Base-by-base conservation (phyloP, 2,888 invertebrate species). In the Phymatocera aterrima region DNA sequence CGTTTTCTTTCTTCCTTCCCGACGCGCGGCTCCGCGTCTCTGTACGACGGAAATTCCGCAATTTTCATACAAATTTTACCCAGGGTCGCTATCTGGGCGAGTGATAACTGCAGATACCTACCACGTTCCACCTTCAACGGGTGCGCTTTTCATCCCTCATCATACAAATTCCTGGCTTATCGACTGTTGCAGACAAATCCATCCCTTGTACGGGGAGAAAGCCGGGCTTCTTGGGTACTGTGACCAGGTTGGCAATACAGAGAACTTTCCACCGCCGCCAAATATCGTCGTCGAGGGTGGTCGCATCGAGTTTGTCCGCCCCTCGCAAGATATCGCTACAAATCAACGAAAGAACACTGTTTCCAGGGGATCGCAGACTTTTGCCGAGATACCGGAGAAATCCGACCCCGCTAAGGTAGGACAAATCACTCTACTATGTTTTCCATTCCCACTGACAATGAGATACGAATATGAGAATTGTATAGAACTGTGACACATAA, bases 261-360 rank as follows among this genome's bases (percentile, higher is more conserved):
- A 89, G 70, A 89, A 86, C 84, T 90, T 89, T 81, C 89, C 91
- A 79, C 90, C 90, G 75, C 88, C 91, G 79, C 91, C 92, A 43
- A 92, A 92, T 83, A 91, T 92, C 83, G 91, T 91, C 80, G 92
- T 92, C 77, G 91, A 91, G 87, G 91, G 91, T 82, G 92, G 92
- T 15, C 88, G 92, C 82, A 92, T 92, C 81, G 92, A 92, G 87
- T 92, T 92, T 85, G 90, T 91, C 74, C 90, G 91, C 84, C 90
- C 91, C 78, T 90, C 91, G 83, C 87, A 89, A 82, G 91, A 91
- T 87, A 87, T 88, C 88, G 86, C 86, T 77, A 83, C 87, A 18
- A 82, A 83, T 68, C 77, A 82, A 4, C 84, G 87, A 1, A 84
- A 84, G 60, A 88, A 87, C 79, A 88, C 88, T 15, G 84, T 86